Percentiles rank a stretch among this genome's conserved stretches.
Evolutionary conservation across 1,140 invertebrate genomes (phyloP).

Genomic region (Paralvinella palmiformis): DNA sequence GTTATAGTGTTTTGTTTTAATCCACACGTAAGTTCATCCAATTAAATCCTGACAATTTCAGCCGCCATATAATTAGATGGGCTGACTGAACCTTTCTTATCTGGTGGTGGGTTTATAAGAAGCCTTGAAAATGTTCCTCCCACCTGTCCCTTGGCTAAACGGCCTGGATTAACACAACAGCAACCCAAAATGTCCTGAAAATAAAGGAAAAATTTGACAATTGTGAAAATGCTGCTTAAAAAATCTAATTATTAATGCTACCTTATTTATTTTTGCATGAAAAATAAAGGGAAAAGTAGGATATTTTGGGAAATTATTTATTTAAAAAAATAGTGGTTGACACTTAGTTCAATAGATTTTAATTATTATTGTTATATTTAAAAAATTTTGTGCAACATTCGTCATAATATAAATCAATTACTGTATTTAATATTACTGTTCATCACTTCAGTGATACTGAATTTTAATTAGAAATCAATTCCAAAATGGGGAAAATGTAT

Average conservation of each 20-base stretch:
- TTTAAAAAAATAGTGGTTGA: no score
- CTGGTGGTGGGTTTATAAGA: slow-evolving; percentile 18
- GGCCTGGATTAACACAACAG: slow-evolving; percentile 77
- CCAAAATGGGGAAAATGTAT: no score
- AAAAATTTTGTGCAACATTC: no score
- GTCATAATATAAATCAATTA: no score
- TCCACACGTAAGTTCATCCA: background rate
- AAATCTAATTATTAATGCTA: background rate
- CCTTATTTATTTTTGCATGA: no score
- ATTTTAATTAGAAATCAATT: no score
- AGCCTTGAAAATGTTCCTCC: slow-evolving; percentile 59
- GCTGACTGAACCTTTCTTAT: background rate
- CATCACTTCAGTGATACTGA: no score
- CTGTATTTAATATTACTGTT: no score
- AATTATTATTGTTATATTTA: no score
- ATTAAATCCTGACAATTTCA: background rate
- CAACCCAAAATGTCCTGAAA: slow-evolving; percentile 67
- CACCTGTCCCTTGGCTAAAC: slow-evolving; percentile 60
- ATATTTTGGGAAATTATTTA: no score
- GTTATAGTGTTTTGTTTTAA: background rate
- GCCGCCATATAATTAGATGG: background rate
- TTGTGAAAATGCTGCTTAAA: background rate
- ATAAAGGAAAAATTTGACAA: slow-evolving; percentile 21
- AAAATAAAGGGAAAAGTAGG: no score
- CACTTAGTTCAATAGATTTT: no score